A percentile compares a stretch with the other conserved stretches of the same genome.
phyloP scores from a whole-genome alignment of 2,113 vertebrate species.

The Paedocypris sp. region DNA sequence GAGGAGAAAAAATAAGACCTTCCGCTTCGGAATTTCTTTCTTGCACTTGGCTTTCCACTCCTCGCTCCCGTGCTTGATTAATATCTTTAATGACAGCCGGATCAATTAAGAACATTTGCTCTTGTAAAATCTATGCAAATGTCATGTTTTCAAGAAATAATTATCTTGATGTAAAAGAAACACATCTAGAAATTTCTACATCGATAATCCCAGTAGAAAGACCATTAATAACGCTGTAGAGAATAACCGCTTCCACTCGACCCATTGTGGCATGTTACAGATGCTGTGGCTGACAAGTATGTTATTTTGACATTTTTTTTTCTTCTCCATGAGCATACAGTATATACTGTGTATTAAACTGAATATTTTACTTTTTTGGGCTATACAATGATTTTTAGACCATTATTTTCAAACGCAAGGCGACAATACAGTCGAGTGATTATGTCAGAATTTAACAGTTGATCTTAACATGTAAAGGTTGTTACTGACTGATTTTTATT shows the following conservation, averaged over 20 bases:
- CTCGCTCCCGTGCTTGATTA: slow-evolving; percentile 27
- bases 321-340: no score
- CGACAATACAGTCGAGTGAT: no score
- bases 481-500: no score
- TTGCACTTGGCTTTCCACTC: background rate
- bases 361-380: no score
- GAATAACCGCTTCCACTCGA: background rate
- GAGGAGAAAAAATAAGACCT: background rate
- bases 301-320: no score
- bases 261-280: background rate
- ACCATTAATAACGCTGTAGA: slow-evolving; percentile 1
- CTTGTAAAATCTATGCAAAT: slow-evolving; percentile 31
- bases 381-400: no score
- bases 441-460: no score
- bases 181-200: background rate
- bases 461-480: no score
- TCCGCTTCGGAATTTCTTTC: background rate
- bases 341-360: no score
- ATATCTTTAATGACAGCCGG: slow-evolving; percentile 34
- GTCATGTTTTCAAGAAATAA: slow-evolving; percentile 12
- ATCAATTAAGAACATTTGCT: slow-evolving; percentile 37
- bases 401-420: no score
- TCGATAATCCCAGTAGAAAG: background rate
- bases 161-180: slow-evolving; percentile 9
- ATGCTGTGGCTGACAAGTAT: background rate